These are phyloP conservation scores for Gnatocerus cornutus DNA, from an alignment of 2,888 invertebrate genomes.

Conservation along the genomic window DNA sequence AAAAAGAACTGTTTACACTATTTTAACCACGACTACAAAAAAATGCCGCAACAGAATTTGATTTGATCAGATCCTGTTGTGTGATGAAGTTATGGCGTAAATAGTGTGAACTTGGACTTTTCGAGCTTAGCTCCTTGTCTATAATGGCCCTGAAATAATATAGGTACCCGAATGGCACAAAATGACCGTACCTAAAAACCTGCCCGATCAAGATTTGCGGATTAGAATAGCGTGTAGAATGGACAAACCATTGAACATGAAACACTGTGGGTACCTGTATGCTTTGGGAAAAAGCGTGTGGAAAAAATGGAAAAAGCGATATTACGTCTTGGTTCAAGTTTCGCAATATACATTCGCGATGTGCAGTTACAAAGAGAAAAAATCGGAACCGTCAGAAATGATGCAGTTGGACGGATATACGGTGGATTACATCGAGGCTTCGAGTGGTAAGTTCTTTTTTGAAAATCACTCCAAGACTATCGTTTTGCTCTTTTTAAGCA, in stretches of 20 bases:
- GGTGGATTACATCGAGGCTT: constrained; percentile 98
- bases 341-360: constrained; percentile 99
- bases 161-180: constrained; percentile 98
- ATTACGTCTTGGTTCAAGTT: constrained; percentile 98
- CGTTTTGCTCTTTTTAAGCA: constrained; percentile 74
- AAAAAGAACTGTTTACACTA: constrained; percentile 12
- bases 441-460: constrained; percentile 81
- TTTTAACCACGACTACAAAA: constrained; percentile 6
- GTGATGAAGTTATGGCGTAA: background rate
- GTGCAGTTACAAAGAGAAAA: constrained; percentile 99
- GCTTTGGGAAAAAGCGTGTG: constrained; percentile 97
- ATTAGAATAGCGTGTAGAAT: constrained; percentile 98
- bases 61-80: too few relatives aligned
- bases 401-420: constrained; percentile 99
- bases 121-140: constrained; percentile 1
- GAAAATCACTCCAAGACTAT: background rate
- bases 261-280: constrained; percentile 95
- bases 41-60: background rate
- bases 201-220: constrained; percentile 94
- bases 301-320: constrained; percentile 99
- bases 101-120: constrained; percentile 28
- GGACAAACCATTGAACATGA: constrained; percentile 99
- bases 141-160: constrained; percentile 50
- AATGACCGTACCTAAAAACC: constrained; percentile 95
- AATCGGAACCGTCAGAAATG: constrained; percentile 99